Conservation (phyloP, 2,888 invertebrate genomes). For the Archips crataeganus region DNA sequence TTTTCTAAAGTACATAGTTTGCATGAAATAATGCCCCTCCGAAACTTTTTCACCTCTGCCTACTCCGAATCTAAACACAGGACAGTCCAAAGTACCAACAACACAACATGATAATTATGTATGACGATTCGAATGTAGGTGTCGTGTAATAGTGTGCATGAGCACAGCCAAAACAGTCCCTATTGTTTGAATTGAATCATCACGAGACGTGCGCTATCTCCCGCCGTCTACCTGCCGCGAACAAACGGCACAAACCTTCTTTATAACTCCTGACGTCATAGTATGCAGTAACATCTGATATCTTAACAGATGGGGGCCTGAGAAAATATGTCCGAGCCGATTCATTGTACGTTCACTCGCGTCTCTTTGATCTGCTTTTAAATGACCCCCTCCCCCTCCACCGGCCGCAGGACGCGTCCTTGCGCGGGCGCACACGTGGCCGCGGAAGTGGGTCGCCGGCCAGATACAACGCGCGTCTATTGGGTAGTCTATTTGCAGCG, state of each 20-base stretch:
- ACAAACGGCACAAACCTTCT: neutral
- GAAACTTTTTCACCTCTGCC: neutral
- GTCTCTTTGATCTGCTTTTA: conserved; percentile 9
- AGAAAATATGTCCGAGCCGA: neutral
- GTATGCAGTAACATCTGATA: conserved; percentile 30
- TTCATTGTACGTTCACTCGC: conserved; percentile 17
- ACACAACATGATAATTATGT: neutral
- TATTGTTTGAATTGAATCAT: neutral
- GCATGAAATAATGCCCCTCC: neutral
- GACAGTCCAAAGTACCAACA: too few relatives aligned
- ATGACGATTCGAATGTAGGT: neutral
- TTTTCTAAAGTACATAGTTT: too few relatives aligned
- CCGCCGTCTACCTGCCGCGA: neutral
- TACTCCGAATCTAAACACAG: too few relatives aligned
- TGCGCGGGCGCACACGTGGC: conserved; percentile 21
- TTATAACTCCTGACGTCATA: conserved; percentile 14
- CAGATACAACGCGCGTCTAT: conserved; percentile 5
- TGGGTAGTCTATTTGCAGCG: conserved; percentile 4
- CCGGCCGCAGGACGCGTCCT: neutral
- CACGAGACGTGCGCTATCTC: neutral
- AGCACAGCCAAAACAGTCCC: neutral
- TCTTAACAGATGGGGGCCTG: conserved; percentile 26
- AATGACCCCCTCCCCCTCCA: neutral
- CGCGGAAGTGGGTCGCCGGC: conserved; percentile 6
- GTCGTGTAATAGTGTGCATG: neutral